Evolutionary conservation across 2,113 vertebrate species (phyloP).

Genomic region (Perca flavescens): DNA sequence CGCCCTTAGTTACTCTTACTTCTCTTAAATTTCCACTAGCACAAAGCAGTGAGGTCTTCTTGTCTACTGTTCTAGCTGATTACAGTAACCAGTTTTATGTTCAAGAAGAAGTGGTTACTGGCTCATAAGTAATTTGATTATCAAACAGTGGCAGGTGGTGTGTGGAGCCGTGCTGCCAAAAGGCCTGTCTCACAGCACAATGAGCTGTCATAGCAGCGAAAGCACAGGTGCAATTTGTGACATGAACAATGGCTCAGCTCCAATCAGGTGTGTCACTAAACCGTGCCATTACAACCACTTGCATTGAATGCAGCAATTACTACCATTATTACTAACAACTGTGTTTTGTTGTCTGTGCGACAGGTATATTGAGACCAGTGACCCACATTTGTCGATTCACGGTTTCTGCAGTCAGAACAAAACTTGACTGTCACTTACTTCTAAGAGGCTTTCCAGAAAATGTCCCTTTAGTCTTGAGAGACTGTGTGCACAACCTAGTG

Average conservation of each 20-base stretch:
- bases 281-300: neutral
- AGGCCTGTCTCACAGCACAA: neutral
- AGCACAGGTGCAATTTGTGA: constrained; percentile 16
- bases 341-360: neutral
- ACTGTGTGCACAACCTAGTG: constrained; percentile 4
- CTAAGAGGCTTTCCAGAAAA: constrained; percentile 39
- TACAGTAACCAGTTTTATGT: constrained; percentile 11
- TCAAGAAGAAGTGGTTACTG: constrained; percentile 13
- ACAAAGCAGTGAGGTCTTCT: constrained; percentile 7
- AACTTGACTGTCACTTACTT: constrained; percentile 1
- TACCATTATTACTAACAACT: neutral
- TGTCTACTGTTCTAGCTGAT: neutral
- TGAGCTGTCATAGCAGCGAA: neutral
- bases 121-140: constrained; percentile 35
- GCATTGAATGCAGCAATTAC: neutral
- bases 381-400: neutral
- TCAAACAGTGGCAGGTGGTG: constrained; percentile 37
- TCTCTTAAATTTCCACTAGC: neutral
- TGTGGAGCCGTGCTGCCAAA: constrained; percentile 20
- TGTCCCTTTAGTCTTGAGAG: constrained; percentile 36
- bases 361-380: neutral
- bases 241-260: neutral
- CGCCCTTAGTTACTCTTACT: too few relatives aligned
- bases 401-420: neutral
- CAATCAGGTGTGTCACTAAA: neutral